Evolutionary conservation across 1,140 invertebrate genomes (phyloP).

Genomic region (Atta cephalotes): DNA sequence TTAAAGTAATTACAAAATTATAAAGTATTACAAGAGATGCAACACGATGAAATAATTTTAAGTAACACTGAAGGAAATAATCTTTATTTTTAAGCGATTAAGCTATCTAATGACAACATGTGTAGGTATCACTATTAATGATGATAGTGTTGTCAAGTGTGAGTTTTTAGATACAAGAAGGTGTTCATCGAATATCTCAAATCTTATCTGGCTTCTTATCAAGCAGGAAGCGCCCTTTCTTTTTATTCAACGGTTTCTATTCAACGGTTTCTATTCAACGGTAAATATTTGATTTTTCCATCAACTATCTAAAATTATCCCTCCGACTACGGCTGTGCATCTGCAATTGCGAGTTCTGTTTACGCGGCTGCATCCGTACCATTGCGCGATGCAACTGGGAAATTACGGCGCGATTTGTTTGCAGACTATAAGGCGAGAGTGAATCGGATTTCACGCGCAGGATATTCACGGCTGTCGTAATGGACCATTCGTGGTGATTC

Average conservation of each 20-base stretch:
- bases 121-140: neutral
- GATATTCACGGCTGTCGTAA: conserved; percentile 50
- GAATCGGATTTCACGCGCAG: conserved; percentile 32
- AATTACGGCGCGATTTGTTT: conserved; percentile 62
- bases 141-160: neutral
- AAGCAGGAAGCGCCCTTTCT: neutral
- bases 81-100: neutral
- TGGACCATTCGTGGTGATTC: conserved; percentile 44
- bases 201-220: conserved; percentile 46
- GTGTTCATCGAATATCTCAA: neutral
- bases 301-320: conserved; percentile 70
- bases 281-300: conserved; percentile 57
- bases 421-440: neutral
- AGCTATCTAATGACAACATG: conserved; percentile 6
- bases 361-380: conserved; percentile 35
- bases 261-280: conserved; percentile 3
- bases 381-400: conserved; percentile 49
- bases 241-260: neutral
- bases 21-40: neutral
- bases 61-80: neutral
- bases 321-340: conserved; percentile 16
- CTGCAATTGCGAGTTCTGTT: conserved; percentile 59
- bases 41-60: neutral
- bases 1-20: neutral
- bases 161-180: neutral